Evolutionary conservation across 2,888 invertebrate genomes (phyloP).

Genomic region (Heliconius erato): DNA sequence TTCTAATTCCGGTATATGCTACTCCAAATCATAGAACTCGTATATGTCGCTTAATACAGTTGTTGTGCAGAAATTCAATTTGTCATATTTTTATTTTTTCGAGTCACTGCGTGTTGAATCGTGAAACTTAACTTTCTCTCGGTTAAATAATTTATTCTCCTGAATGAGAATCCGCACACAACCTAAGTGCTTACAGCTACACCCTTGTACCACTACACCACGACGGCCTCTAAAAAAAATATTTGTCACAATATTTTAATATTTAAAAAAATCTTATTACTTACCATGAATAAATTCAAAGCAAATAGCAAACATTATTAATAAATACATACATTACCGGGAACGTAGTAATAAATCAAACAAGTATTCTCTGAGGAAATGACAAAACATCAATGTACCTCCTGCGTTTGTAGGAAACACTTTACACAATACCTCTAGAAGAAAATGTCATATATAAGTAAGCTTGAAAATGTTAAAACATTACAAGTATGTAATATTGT

Average conservation of each 20-base stretch:
- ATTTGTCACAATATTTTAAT: not conserved
- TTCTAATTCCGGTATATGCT: too few species aligned
- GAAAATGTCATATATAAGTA: not conserved
- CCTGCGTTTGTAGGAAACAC: conserved; percentile 22
- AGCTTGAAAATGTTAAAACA: not conserved
- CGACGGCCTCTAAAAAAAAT: too few species aligned
- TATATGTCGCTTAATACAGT: too few species aligned
- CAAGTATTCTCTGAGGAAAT: conserved; percentile 42
- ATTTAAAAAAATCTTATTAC: not conserved
- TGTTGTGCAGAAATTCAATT: too few species aligned
- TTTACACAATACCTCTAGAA: conserved; percentile 3
- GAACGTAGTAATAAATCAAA: conserved; percentile 41
- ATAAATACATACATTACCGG: conserved; percentile 16
- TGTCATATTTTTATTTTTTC: too few species aligned
- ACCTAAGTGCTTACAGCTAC: too few species aligned
- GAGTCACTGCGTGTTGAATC: too few species aligned
- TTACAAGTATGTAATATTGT: not conserved
- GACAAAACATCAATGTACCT: conserved; percentile 48
- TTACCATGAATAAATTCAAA: not conserved
- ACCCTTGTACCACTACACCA: too few species aligned
- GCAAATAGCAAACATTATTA: not conserved
- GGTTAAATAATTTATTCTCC: too few species aligned
- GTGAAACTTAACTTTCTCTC: too few species aligned
- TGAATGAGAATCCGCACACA: too few species aligned
- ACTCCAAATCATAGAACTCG: too few species aligned